A percentile compares a stretch with the other conserved stretches of the same genome.
phyloP scores from a whole-genome alignment of 1,140 invertebrate species.

The Leptopilina boulardi region DNA sequence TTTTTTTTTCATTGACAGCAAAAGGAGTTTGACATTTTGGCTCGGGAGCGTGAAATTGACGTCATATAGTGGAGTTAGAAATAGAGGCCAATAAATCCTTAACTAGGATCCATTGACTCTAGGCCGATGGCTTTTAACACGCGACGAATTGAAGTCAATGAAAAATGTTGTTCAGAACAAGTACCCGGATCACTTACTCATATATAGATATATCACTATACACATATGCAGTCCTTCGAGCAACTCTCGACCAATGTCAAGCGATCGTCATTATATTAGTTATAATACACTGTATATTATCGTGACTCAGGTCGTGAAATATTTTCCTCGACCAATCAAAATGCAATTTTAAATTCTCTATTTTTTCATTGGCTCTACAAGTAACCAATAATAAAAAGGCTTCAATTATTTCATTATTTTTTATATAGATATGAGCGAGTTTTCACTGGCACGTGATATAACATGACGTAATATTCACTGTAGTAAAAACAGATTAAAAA shows the following conservation, averaged over 20 bases:
- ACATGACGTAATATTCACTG: too few relatives aligned
- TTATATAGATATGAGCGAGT: too few relatives aligned
- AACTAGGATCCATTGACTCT: slow-evolving; percentile 26
- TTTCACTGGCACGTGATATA: too few relatives aligned
- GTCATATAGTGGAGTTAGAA: not conserved
- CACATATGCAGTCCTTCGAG: slow-evolving; percentile 44
- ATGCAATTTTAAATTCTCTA: not conserved
- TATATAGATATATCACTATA: too few relatives aligned
- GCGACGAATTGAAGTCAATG: slow-evolving; percentile 23
- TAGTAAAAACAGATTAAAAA: too few relatives aligned
- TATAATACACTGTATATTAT: not conserved
- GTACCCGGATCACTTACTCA: slow-evolving; percentile 32
- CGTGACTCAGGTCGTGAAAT: slow-evolving; percentile 40
- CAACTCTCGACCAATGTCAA: slow-evolving; percentile 54
- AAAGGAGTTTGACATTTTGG: slow-evolving; percentile 5
- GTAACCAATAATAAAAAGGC: not conserved
- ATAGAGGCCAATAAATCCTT: slow-evolving; percentile 25
- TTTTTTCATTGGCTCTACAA: not conserved
- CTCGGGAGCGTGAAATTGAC: not conserved
- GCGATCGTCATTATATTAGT: slow-evolving; percentile 38
- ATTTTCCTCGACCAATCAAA: not conserved
- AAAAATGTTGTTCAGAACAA: slow-evolving; percentile 25
- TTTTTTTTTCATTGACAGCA: too few relatives aligned
- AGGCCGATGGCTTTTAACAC: slow-evolving; percentile 10
- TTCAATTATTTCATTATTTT: too few relatives aligned